A percentile compares a stretch with the other conserved stretches of the same genome.
Evolutionary conservation across 2,113 vertebrate species (phyloP).

Genomic region (Ictalurus furcatus): DNA sequence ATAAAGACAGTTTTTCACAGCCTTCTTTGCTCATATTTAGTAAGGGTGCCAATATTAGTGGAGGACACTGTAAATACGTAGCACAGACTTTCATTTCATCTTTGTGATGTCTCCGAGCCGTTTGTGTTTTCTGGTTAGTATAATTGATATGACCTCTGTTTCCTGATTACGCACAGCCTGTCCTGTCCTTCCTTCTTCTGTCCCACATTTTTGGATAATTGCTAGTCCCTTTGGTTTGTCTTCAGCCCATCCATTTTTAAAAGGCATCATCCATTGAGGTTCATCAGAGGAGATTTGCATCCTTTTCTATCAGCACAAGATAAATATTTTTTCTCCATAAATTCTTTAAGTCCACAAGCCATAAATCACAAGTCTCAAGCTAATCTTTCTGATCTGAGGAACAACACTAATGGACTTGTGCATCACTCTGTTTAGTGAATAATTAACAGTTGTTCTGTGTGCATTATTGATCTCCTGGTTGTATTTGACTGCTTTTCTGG

Average conservation of each 20-base stretch:
- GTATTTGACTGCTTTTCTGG: conserved; percentile 57
- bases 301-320: conserved; percentile 63
- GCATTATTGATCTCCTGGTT: conserved; percentile 71
- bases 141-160: background rate
- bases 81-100: background rate
- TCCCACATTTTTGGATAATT: background rate
- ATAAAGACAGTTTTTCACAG: too few relatives aligned
- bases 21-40: too few relatives aligned
- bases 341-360: conserved; percentile 67
- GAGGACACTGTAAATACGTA: background rate
- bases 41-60: too few relatives aligned
- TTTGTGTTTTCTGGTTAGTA: background rate
- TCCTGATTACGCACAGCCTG: background rate
- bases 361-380: conserved; percentile 63
- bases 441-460: conserved; percentile 71
- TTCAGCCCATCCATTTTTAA: conserved; percentile 73
- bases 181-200: background rate
- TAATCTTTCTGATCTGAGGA: conserved; percentile 54
- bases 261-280: conserved; percentile 71
- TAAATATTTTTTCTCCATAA: conserved; percentile 77
- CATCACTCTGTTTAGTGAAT: conserved; percentile 74
- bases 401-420: conserved; percentile 69
- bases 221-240: background rate
- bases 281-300: conserved; percentile 72
- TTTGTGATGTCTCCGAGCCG: background rate